Evolutionary conservation across 2,888 invertebrate genomes (phyloP).

Genomic region (Drosophila barbarae): DNA sequence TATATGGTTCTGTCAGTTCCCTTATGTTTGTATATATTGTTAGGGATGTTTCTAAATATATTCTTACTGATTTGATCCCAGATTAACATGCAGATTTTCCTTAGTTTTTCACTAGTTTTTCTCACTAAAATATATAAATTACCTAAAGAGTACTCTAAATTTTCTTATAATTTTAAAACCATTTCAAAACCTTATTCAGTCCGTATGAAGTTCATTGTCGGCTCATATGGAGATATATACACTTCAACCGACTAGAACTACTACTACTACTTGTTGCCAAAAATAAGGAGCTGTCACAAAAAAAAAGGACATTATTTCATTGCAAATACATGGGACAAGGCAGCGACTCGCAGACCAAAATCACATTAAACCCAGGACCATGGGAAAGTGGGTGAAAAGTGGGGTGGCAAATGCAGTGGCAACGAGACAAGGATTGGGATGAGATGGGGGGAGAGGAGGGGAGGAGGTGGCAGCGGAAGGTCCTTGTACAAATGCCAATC

Average conservation of each 20-base stretch:
- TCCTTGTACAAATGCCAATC: slow-evolving; percentile 51
- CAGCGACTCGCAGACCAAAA: slow-evolving; percentile 50
- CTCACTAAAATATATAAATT: background rate
- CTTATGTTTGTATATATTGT: background rate
- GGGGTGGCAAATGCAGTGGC: slow-evolving; percentile 18
- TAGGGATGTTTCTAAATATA: background rate
- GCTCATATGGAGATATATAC: background rate
- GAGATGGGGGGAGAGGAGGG: too few relatives aligned
- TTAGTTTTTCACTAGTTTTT: background rate
- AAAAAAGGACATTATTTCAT: slow-evolving; percentile 52
- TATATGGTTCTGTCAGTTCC: background rate
- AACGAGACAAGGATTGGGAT: background rate
- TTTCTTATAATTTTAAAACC: background rate
- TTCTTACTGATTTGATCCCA: background rate
- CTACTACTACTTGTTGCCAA: slow-evolving; percentile 58
- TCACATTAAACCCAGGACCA: slow-evolving; percentile 56
- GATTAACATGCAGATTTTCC: background rate
- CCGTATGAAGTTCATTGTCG: background rate
- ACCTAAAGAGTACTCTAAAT: background rate
- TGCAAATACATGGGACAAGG: slow-evolving; percentile 21
- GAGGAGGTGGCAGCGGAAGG: slow-evolving; percentile 11
- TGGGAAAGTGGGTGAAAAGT: slow-evolving; percentile 13
- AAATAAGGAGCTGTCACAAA: slow-evolving; percentile 14
- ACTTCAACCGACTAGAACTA: background rate
- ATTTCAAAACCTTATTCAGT: background rate